Evolutionary conservation across 2,113 vertebrate species (phyloP).

Genomic region (Laticauda laticaudata): DNA sequence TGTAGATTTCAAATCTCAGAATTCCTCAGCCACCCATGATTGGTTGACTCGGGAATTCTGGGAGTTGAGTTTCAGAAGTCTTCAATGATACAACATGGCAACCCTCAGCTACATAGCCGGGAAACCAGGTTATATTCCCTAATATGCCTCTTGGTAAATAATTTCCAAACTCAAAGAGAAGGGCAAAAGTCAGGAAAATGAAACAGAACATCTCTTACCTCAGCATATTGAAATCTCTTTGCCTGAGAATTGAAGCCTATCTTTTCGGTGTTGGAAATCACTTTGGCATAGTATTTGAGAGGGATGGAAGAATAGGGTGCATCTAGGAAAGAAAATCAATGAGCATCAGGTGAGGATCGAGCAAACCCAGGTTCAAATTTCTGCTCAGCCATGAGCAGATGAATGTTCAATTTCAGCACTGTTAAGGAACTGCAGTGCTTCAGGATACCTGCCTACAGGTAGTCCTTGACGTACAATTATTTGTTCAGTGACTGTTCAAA

Average conservation of each 20-base stretch:
- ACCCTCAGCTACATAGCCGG: background rate
- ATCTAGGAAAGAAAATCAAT: slow-evolving; percentile 37
- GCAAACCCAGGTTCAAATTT: background rate
- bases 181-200: background rate
- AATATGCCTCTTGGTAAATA: background rate
- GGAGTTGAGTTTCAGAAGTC: background rate
- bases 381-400: background rate
- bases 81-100: background rate
- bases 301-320: slow-evolving; percentile 63
- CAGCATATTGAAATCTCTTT: slow-evolving; percentile 66
- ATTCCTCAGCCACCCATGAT: background rate
- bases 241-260: slow-evolving; percentile 72
- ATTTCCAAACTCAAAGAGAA: background rate
- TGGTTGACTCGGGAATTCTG: background rate
- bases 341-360: background rate
- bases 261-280: slow-evolving; percentile 56
- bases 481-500: background rate
- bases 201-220: slow-evolving; percentile 49
- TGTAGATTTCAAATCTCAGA: background rate
- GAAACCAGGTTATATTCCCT: background rate
- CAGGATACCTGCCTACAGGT: background rate
- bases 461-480: background rate
- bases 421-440: background rate
- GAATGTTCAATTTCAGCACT: background rate
- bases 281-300: slow-evolving; percentile 51